Base-by-base conservation (phyloP, 2,113 vertebrate species). In the Callipepla squamata region DNA sequence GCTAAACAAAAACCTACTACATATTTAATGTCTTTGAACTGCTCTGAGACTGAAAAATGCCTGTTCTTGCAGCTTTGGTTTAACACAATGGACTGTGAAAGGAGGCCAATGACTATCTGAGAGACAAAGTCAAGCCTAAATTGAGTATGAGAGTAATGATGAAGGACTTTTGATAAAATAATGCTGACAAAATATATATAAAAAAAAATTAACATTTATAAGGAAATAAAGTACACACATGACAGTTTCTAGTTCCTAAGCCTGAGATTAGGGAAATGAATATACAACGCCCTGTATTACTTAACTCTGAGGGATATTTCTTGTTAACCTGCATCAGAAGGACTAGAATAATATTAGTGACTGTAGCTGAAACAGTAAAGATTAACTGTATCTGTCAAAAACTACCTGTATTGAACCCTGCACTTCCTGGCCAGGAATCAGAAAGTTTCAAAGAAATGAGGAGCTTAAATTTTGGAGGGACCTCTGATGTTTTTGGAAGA, bases 1-100 rank as follows among this genome's bases (percentile, higher is more conserved):
- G 45, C 47, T 88, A 66, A 84, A 90, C 75, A 77, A 73, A 86
- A 94, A 32, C 28, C 50, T 85, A 51, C 20, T 82, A 85, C 91
- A 91, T 92, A 93, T 95, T 95, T 92, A 84, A 83, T 85, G 51
- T 63, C 68, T 93, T 48, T 69, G 65, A 92, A 88, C 12, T 16
- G 55, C 84, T 74, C 28, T 68, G 63, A 83, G 79, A 67, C 85
- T 77, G 85, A 83, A 94, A 90, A 87, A 91, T 83, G 79, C 14
- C 7, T 88, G 51, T 80, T 87, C 81, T 79, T 83, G 69, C 51
- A 93, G 69, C 47, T 84, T 90, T 86, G 74, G 42, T 42, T 92
- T 76, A 90, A 65, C 81, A 69, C 88, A 93, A 95, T 85, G 73
- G 51, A 38, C 38, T 90, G 5, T 67, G 82, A 89, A 94, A 94